A percentile compares a stretch with the other conserved stretches of the same genome.
phyloP scores from a whole-genome alignment of 2,797 vertebrate species.

The Microctenopoma lineatum region DNA sequence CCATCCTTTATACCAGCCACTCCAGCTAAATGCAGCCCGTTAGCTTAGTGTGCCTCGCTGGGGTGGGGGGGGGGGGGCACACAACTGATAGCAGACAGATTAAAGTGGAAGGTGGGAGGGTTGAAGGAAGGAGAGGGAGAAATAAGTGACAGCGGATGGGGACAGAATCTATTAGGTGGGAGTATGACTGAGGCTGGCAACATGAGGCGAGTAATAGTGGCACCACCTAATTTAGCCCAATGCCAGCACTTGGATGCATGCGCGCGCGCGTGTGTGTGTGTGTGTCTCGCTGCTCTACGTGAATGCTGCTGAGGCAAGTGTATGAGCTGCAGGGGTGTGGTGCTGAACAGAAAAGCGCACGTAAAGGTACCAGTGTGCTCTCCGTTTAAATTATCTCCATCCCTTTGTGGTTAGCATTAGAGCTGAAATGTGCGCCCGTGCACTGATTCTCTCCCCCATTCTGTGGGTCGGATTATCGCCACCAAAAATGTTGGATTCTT shows the following conservation, averaged over 20 bases:
- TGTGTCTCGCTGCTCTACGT: constrained; percentile 1
- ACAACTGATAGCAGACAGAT: constrained; percentile 35
- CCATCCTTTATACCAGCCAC: constrained; percentile 20
- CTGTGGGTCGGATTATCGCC: constrained; percentile 15
- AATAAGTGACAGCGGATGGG: constrained; percentile 25
- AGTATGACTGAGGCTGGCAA: constrained; percentile 22
- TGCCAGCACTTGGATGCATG: constrained; percentile 12
- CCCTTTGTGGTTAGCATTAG: background rate
- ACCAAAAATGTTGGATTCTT: constrained; percentile 19
- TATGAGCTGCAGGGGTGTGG: constrained; percentile 66
- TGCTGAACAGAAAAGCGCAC: constrained; percentile 20
- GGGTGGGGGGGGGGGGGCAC: background rate
- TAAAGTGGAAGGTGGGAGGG: constrained; percentile 31
- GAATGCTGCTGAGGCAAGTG: constrained; percentile 21
- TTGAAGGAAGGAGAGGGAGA: constrained; percentile 13
- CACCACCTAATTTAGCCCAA: constrained; percentile 53
- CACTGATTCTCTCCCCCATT: background rate
- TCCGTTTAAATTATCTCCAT: background rate
- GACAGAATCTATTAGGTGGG: constrained; percentile 17
- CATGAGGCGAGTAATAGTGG: constrained; percentile 54
- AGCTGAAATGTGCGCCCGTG: no score
- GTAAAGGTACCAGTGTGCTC: constrained; percentile 13
- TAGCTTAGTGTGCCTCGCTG: constrained; percentile 22
- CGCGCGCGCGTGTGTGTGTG: constrained; percentile 13
- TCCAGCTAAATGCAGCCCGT: constrained; percentile 33